A percentile compares a stretch with the other conserved stretches of the same genome.
phyloP scores from a whole-genome alignment of 2,888 invertebrate species.

The Thysanoteuthis rhombus region DNA sequence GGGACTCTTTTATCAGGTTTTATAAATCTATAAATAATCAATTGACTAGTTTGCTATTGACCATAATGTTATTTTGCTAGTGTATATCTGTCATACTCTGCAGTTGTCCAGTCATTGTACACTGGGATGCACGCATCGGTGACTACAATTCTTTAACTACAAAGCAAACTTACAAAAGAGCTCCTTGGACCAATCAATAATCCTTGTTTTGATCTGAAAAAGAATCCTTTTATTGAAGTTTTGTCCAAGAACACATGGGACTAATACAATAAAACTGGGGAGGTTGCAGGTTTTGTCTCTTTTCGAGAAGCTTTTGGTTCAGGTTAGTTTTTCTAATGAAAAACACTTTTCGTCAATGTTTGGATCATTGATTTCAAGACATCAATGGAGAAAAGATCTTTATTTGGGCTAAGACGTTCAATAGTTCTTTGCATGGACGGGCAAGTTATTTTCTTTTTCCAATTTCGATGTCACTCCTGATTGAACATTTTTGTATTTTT shows the following conservation, averaged over 20 bases:
- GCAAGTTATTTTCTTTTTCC: not conserved
- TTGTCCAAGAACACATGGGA: not conserved
- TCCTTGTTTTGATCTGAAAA: not conserved
- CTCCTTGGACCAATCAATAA: not conserved
- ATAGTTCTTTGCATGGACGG: not conserved
- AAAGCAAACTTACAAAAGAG: not conserved
- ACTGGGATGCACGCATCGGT: not conserved
- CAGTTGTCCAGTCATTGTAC: not conserved
- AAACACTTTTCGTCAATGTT: not conserved
- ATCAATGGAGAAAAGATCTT: not conserved
- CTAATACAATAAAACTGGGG: not conserved
- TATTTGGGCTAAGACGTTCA: not conserved
- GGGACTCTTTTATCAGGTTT: not conserved
- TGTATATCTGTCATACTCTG: not conserved
- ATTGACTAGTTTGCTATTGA: not conserved
- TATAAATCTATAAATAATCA: not conserved
- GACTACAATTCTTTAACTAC: not conserved
- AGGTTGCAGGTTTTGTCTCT: not conserved
- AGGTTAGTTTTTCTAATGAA: slow-evolving; percentile 12
- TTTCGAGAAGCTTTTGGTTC: not conserved
- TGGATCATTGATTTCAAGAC: not conserved
- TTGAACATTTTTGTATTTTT: not conserved
- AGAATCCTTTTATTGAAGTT: not conserved
- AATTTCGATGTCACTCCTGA: not conserved
- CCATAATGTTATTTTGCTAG: not conserved